phyloP scores from a whole-genome alignment of 1,140 invertebrate species.

The Brachionus koreanus region DNA sequence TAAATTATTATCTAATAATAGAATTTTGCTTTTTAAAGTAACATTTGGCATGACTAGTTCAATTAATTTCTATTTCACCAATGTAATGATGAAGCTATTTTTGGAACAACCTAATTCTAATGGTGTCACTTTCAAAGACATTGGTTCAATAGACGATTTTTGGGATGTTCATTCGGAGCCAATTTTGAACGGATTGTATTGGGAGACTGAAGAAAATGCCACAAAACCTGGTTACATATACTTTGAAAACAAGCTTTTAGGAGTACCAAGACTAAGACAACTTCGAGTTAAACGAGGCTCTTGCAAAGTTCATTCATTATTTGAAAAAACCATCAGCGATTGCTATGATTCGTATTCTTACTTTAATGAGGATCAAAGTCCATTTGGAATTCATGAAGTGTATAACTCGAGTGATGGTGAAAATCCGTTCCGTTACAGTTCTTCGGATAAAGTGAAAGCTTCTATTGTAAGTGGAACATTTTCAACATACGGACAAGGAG shows the following conservation, averaged over 20 bases:
- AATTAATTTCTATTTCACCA: constrained; percentile 65
- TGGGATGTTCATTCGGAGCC: constrained; percentile 63
- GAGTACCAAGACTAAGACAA: constrained; percentile 65
- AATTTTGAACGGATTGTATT: constrained; percentile 64
- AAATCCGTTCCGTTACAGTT: constrained; percentile 59
- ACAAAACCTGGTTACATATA: constrained; percentile 62
- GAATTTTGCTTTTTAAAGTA: constrained; percentile 55
- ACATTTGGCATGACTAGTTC: constrained; percentile 65
- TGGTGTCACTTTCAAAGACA: constrained; percentile 58
- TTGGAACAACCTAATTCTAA: constrained; percentile 56
- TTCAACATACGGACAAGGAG: constrained; percentile 63
- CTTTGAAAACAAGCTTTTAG: constrained; percentile 67
- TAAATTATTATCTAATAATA: not conserved
- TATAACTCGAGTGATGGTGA: constrained; percentile 46
- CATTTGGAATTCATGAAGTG: constrained; percentile 55
- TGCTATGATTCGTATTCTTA: constrained; percentile 65
- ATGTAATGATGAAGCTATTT: constrained; percentile 64
- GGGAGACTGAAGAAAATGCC: constrained; percentile 60
- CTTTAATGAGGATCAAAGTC: constrained; percentile 61
- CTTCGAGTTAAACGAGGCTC: constrained; percentile 59
- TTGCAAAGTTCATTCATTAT: constrained; percentile 65
- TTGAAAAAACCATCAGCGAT: constrained; percentile 62
- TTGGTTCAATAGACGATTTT: constrained; percentile 63
- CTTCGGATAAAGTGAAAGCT: constrained; percentile 57
- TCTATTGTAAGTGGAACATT: constrained; percentile 62